Evolutionary conservation across 2,888 invertebrate genomes (phyloP), one percentile per base, ranked within the genome.

Genomic region (Trimorus sp.): DNA sequence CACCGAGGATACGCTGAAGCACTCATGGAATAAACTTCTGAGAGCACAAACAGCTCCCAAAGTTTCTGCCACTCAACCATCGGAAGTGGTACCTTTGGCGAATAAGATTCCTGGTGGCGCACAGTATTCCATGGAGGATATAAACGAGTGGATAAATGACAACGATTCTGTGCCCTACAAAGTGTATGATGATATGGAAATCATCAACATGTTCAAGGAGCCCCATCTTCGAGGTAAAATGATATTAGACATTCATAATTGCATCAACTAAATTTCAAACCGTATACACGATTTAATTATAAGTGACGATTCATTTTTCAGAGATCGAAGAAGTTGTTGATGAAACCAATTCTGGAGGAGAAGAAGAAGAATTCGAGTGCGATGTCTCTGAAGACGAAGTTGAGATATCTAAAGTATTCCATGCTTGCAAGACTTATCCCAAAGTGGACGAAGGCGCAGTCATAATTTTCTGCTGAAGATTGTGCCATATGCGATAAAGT

Each of bases 21-120:
- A 58, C 15, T 58, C 58, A n/a, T 58, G 58, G 58, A 58, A 58
- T 7, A 38, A 58, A 36, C 6, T 58, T 14, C 40, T 58, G 14
- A 58, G 40, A 38, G 14, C 14, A 7, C 15, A 58, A 14, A n/a
- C 40, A n/a, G 8, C 58, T 40, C 7, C 58, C 40, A 6, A 15
- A 53, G 53, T 1, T 7, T 48, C 48, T 9, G n/a, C 14, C n/a
- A 14, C 12, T 48, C 48, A 11, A 48, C 11, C 48, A 7, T 48
- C 14, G 48, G 48, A 48, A 48, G 54, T 56, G 36, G 12, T 56
- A 36, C 54, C 54, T 36, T 12, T 40, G 14, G 58, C 58, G 0
- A 40, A 58, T 58, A 38, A 38, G 14, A 58, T 58, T 38, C 58
- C 38, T 40, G 58, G 40, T 9, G 58, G 12, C 14, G 38, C 2